These are phyloP conservation scores for Euleptes europaea DNA, from an alignment of 2,113 vertebrate genomes.

Conservation along the genomic window DNA sequence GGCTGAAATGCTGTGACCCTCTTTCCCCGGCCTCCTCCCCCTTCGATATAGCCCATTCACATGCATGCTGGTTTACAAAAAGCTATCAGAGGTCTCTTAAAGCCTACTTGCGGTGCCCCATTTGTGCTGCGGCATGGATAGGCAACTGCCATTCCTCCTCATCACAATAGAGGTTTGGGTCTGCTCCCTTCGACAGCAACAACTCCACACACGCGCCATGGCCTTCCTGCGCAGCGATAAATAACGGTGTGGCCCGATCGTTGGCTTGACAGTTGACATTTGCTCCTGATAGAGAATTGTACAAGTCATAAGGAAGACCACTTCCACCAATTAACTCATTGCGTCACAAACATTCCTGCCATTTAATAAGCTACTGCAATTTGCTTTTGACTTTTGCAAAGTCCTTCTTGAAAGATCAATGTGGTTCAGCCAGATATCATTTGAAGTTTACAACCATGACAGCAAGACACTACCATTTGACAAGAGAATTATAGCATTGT, in stretches of 20 bases:
- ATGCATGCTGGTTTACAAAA: too few relatives aligned
- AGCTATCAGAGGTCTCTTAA: background rate
- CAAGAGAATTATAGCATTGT: background rate
- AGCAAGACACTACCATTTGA: background rate
- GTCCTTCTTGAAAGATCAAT: background rate
- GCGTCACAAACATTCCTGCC: background rate
- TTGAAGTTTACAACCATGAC: background rate
- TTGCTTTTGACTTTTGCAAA: background rate
- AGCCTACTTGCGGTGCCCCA: constrained; percentile 84
- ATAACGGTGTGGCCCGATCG: constrained; percentile 89
- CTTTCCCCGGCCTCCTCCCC: background rate
- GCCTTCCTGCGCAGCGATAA: constrained; percentile 96
- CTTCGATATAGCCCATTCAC: background rate
- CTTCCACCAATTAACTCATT: background rate
- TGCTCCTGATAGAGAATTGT: constrained; percentile 78
- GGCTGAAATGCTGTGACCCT: background rate
- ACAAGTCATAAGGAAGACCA: background rate
- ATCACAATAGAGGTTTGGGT: constrained; percentile 88
- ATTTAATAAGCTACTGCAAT: background rate
- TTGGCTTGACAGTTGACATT: constrained; percentile 85
- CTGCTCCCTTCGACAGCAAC: constrained; percentile 81
- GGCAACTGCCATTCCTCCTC: constrained; percentile 87
- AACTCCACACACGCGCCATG: constrained; percentile 82
- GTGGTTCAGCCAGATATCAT: background rate
- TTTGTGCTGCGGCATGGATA: constrained; percentile 91